phyloP scores from a whole-genome alignment of 1,140 invertebrate species.

The Macrotrachela quadricornifera region DNA sequence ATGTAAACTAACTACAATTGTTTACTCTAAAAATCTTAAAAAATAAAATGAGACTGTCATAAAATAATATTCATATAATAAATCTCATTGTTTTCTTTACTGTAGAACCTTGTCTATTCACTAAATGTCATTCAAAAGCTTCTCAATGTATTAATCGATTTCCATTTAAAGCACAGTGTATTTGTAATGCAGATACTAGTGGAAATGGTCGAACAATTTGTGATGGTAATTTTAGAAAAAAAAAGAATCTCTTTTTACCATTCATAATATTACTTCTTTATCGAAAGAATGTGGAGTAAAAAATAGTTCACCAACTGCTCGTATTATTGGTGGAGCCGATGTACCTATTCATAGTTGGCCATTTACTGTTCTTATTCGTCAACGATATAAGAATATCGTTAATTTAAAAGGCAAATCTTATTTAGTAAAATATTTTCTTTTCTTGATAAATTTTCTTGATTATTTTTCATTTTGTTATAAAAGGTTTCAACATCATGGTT shows the following conservation, averaged over 20 bases:
- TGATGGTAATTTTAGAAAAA: too few species aligned
- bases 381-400: background rate
- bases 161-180: constrained; percentile 7
- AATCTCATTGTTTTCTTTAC: too few species aligned
- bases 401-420: background rate
- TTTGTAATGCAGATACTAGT: background rate
- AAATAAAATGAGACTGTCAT: too few species aligned
- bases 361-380: background rate
- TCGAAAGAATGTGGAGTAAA: background rate
- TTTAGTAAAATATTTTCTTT: background rate
- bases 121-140: constrained; percentile 6
- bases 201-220: constrained; percentile 2
- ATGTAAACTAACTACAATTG: too few species aligned
- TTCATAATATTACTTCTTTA: too few species aligned
- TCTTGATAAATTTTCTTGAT: too few species aligned
- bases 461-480: too few species aligned
- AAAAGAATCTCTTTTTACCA: too few species aligned
- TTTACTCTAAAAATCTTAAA: too few species aligned
- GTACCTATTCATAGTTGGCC: background rate
- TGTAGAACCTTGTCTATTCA: constrained; percentile 5
- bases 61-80: too few species aligned
- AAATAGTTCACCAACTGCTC: background rate
- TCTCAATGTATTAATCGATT: constrained; percentile 2
- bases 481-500: background rate
- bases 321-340: constrained; percentile 1